Base-by-base conservation (phyloP, 2,113 vertebrate species). In the Platichthys flesus region DNA sequence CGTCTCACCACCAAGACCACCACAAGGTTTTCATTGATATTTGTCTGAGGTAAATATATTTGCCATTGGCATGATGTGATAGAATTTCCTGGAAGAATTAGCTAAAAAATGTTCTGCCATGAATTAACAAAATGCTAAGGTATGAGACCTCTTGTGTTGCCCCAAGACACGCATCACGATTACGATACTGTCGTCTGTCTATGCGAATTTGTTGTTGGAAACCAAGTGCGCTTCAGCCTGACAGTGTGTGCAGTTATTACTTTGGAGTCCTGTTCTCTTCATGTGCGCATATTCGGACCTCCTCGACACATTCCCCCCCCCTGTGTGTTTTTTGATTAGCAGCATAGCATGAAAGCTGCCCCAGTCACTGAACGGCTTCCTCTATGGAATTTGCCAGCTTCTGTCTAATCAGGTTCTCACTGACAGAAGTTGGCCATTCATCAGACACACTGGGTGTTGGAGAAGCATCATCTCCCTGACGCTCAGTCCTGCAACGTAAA, bases 291-390 rank as follows among this genome's bases (percentile, higher is more conserved):
- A 67, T 57, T 93, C 58, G 56, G 81, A 91, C 55, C 65, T 72
- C 62, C 72, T 74, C 28, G 85, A 81, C 78, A 94, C 90, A 94
- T 95, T 94, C 91, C 88, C 82, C 74, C 83, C 28, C 47, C 26
- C 45, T 8, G 84, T 91, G 92, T 88, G 85, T 85, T 89, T 93
- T 92, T 92, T 92, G 82, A 94, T 94, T 94, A 93, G 90, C 90
- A 80, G 24, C 40, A 2, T 61, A 70, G 66, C 86, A 88, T 75
- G 85, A 93, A 90, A 69, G 80, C 71, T 42, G 67, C 49, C 70
- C 57, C 47, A 2, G 63, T 87, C 72, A 67, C 60, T 78, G 59
- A 67, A 63, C 1, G 58, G 67, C 69, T 58, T 81, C 55, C 23
- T 37, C 61, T 64, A 23, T 79, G 88, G 90, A 93, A 94, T 93